These are phyloP conservation scores for Boloria selene DNA, from an alignment of 2,888 invertebrate genomes.

Conservation along the genomic window DNA sequence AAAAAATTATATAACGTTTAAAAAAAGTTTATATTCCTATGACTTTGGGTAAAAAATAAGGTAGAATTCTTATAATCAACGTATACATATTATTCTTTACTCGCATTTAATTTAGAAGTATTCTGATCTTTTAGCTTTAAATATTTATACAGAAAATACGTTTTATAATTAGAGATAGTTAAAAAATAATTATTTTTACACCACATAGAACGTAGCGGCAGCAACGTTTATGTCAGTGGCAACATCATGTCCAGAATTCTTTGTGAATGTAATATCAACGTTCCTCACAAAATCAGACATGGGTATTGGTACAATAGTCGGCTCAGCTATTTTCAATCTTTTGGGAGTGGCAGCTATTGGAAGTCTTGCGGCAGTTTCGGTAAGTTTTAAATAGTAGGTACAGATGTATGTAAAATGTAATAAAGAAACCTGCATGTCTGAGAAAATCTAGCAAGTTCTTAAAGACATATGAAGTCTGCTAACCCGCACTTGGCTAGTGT, in stretches of 20 bases:
- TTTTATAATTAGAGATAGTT: neutral
- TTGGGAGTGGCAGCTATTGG: slow-evolving; percentile 92
- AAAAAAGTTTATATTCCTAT: no score
- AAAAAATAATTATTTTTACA: neutral
- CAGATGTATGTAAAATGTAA: neutral
- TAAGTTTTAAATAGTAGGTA: slow-evolving; percentile 54
- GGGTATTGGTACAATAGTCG: slow-evolving; percentile 93
- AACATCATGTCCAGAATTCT: slow-evolving; percentile 96
- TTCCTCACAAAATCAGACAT: slow-evolving; percentile 91
- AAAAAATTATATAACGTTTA: no score
- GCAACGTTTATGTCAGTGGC: slow-evolving; percentile 98
- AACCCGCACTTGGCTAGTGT: no score
- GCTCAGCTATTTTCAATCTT: slow-evolving; percentile 93
- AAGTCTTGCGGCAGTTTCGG: slow-evolving; percentile 87
- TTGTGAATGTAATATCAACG: slow-evolving; percentile 94
- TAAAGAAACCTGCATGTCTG: no score
- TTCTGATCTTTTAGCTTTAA: no score
- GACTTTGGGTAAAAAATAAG: no score
- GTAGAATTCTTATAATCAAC: no score
- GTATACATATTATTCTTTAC: no score
- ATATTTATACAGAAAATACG: no score
- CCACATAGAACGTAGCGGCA: slow-evolving; percentile 92
- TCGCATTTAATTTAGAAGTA: no score
- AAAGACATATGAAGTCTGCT: no score
- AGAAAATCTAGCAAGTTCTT: no score